Conservation (phyloP, 2,888 invertebrate genomes). For the Standfussiana lucernea region DNA sequence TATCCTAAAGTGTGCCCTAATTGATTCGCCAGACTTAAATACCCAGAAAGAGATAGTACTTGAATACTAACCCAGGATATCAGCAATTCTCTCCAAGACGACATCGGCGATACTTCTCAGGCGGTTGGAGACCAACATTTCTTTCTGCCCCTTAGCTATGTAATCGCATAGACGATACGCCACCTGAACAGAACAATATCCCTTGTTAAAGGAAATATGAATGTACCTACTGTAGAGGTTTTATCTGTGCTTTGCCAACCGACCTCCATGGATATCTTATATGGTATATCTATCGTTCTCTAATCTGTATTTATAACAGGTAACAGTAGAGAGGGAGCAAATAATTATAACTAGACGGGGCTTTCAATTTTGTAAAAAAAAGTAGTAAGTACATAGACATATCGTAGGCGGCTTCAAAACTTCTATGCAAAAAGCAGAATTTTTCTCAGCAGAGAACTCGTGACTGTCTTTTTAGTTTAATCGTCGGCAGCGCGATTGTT, state of each 20-base stretch:
- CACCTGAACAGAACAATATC: conserved; percentile 74
- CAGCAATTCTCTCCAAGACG: conserved; percentile 90
- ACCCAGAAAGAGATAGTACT: no score
- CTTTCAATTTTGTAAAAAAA: not conserved
- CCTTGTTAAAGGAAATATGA: not conserved
- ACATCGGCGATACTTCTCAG: conserved; percentile 90
- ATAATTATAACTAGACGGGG: no score
- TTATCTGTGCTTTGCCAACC: not conserved
- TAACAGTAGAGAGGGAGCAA: not conserved
- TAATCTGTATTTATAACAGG: not conserved
- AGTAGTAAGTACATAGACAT: not conserved
- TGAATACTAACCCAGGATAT: conserved; percentile 85
- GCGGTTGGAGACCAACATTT: conserved; percentile 90
- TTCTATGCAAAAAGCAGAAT: not conserved
- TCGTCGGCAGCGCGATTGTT: not conserved
- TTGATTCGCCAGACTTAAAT: not conserved
- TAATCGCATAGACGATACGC: conserved; percentile 88
- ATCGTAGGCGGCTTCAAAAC: not conserved
- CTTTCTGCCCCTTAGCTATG: conserved; percentile 87
- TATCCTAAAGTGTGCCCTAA: not conserved
- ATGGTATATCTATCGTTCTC: not conserved
- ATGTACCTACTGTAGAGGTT: not conserved
- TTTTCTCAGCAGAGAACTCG: not conserved
- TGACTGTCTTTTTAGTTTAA: not conserved
- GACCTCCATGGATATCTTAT: not conserved